Conservation (phyloP, 2,113 vertebrate species). For the Salvelinus alpinus region DNA sequence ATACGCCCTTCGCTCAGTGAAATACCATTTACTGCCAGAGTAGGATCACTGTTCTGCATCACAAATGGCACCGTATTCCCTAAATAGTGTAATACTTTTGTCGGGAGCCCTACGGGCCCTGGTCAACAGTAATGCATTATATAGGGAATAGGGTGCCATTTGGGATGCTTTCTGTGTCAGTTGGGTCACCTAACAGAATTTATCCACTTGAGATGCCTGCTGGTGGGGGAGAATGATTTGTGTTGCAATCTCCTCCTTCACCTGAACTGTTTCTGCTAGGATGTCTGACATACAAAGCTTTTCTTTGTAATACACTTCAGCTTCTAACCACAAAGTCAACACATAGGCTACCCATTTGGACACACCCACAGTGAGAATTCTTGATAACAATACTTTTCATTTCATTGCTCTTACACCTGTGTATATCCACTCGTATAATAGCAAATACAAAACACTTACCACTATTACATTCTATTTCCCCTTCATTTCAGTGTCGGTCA, state of each 20-base stretch:
- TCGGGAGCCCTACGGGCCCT: too few species aligned
- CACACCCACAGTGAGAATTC: neutral
- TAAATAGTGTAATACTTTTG: too few species aligned
- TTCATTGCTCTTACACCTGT: too few species aligned
- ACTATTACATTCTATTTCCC: neutral
- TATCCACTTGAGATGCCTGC: slow-evolving; percentile 20
- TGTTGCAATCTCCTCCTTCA: slow-evolving; percentile 9
- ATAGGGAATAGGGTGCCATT: too few species aligned
- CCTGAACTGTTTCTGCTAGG: neutral
- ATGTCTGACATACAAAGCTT: slow-evolving; percentile 2
- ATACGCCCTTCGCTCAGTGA: slow-evolving; percentile 20
- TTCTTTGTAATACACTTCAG: slow-evolving; percentile 5
- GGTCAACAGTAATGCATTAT: too few species aligned
- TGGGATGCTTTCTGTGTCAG: neutral
- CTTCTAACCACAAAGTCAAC: neutral
- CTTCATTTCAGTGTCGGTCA: neutral
- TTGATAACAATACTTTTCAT: too few species aligned
- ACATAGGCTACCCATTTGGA: neutral
- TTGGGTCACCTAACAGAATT: slow-evolving; percentile 13
- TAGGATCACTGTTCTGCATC: slow-evolving; percentile 6
- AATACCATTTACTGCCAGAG: slow-evolving; percentile 22
- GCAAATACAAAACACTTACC: too few species aligned
- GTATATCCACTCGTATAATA: too few species aligned
- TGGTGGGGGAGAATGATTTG: slow-evolving; percentile 19
- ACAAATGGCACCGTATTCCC: too few species aligned